phyloP scores from a whole-genome alignment of 1,140 invertebrate genomes.

The Ericerus pela region DNA sequence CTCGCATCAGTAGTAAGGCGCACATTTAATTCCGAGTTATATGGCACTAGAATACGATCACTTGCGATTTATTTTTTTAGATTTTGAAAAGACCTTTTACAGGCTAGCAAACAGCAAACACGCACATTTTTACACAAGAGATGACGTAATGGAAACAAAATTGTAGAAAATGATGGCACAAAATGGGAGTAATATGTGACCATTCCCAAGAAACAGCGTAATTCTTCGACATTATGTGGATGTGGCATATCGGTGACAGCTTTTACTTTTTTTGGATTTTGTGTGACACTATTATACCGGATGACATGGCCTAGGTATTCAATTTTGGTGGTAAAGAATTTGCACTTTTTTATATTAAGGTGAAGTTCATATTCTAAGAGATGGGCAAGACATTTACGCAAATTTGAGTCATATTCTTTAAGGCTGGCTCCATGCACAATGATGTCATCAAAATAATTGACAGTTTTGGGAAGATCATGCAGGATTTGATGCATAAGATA shows the following conservation, averaged over 20 bases:
- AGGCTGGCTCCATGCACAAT: conserved; percentile 20
- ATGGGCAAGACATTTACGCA: conserved; percentile 21
- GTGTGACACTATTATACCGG: conserved; percentile 25
- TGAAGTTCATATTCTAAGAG: conserved; percentile 23
- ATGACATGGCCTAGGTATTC: conserved; percentile 30
- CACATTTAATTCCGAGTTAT: conserved; percentile 33
- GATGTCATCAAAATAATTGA: conserved; percentile 29
- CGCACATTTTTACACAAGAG: conserved; percentile 22
- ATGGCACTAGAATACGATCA: conserved; percentile 28
- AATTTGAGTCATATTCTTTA: conserved; percentile 22
- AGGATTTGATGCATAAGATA: conserved; percentile 27
- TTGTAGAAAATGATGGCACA: conserved; percentile 26
- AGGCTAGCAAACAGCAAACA: conserved; percentile 21
- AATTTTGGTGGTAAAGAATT: conserved; percentile 25
- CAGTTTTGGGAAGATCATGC: no score
- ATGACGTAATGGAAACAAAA: conserved; percentile 23
- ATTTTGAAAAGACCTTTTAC: conserved; percentile 29
- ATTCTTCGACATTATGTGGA: conserved; percentile 6
- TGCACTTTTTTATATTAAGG: conserved; percentile 27
- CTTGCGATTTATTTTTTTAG: conserved; percentile 26
- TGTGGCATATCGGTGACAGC: conserved; percentile 25
- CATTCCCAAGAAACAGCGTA: conserved; percentile 24
- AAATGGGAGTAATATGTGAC: conserved; percentile 29
- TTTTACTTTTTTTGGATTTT: conserved; percentile 27
- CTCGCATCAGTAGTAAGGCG: conserved; percentile 32